phyloP scores from a whole-genome alignment of 2,888 invertebrate genomes.

The Fissipunctia ypsillon region DNA sequence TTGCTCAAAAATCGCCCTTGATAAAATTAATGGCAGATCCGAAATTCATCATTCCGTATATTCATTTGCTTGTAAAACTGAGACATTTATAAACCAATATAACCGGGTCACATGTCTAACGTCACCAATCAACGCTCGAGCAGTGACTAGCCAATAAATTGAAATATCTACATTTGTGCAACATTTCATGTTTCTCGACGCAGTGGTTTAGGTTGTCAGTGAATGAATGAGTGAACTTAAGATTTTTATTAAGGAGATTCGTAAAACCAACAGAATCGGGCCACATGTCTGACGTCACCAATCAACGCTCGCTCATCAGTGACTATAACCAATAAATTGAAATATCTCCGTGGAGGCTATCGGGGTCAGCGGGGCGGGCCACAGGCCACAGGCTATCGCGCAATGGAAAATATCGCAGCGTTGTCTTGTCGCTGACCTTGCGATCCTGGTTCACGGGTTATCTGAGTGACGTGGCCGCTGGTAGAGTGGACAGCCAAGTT shows the following conservation, averaged over 20 bases:
- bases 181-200: background rate
- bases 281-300: slow-evolving; percentile 56
- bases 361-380: slow-evolving; percentile 52
- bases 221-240: background rate
- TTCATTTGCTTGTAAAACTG: too few relatives aligned
- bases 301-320: slow-evolving; percentile 54
- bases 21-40: background rate
- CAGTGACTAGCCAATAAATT: too few relatives aligned
- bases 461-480: slow-evolving; percentile 30
- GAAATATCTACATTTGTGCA: too few relatives aligned
- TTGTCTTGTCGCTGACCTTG: slow-evolving; percentile 61
- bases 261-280: slow-evolving; percentile 1
- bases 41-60: background rate
- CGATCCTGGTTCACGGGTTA: slow-evolving; percentile 51
- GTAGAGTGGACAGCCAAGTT: background rate
- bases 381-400: slow-evolving; percentile 69
- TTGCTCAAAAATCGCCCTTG: background rate
- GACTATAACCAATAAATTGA: slow-evolving; percentile 72
- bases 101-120: too few relatives aligned
- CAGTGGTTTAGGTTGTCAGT: background rate
- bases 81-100: too few relatives aligned
- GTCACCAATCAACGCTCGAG: too few relatives aligned
- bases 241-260: background rate
- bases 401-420: slow-evolving; percentile 63
- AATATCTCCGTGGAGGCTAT: slow-evolving; percentile 69